Conservation (phyloP, 2,888 invertebrate species). For the Harpalus rufipes region DNA sequence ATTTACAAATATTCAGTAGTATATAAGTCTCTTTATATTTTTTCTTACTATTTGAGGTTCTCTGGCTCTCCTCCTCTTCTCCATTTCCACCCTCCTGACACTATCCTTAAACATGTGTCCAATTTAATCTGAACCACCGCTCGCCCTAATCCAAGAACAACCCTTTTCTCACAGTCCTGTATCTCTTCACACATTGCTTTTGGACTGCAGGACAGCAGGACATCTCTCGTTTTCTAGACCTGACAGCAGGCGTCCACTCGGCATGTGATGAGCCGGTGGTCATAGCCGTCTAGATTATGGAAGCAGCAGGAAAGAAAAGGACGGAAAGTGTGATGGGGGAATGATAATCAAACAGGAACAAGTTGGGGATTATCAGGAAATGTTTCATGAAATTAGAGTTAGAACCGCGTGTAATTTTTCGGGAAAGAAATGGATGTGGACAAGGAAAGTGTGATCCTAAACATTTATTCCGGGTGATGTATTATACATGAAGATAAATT, state of each 20-base stretch:
- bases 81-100: slow-evolving; percentile 38
- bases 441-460: not conserved
- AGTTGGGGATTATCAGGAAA: slow-evolving; percentile 32
- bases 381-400: slow-evolving; percentile 45
- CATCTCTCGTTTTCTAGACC: not conserved
- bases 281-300: not conserved
- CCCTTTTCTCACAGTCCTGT: not conserved
- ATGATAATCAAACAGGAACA: slow-evolving; percentile 25
- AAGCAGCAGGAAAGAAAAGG: not conserved
- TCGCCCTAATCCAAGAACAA: slow-evolving; percentile 27
- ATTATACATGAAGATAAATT: not conserved
- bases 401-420: not conserved
- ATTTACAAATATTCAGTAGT: no score
- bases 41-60: slow-evolving; percentile 20
- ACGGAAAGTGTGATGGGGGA: not conserved
- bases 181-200: not conserved
- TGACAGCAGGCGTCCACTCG: not conserved
- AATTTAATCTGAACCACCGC: slow-evolving; percentile 51
- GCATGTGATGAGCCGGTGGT: slow-evolving; percentile 9
- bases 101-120: slow-evolving; percentile 55
- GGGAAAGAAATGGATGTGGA: not conserved
- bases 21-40: no score
- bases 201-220: not conserved
- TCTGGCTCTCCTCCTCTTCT: not conserved
- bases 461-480: not conserved